phyloP scores from a whole-genome alignment of 2,113 vertebrate genomes.

The Galemys pyrenaicus region DNA sequence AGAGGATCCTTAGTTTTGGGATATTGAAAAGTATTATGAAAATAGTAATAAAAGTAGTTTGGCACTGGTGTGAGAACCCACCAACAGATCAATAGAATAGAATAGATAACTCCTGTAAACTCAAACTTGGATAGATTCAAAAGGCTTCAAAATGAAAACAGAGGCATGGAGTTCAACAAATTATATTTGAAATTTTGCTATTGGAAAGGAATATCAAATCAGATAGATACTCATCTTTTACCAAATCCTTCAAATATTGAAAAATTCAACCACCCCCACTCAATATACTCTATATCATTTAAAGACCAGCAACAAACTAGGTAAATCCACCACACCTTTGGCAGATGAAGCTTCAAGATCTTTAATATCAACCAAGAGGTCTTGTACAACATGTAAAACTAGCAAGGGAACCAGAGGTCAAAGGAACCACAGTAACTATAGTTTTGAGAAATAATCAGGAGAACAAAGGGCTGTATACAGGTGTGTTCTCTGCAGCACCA shows the following conservation, averaged over 20 bases:
- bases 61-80: not conserved
- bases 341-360: not conserved
- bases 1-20: not conserved
- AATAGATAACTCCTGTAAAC: not conserved
- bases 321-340: not conserved
- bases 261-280: not conserved
- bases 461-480: not conserved
- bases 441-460: not conserved
- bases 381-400: not conserved
- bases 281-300: not conserved
- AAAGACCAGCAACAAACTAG: not conserved
- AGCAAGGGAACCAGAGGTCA: not conserved
- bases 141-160: slow-evolving; percentile 18
- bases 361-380: not conserved
- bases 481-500: not conserved
- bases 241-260: not conserved
- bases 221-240: not conserved
- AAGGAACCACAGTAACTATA: not conserved
- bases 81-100: not conserved
- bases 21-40: not conserved
- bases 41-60: not conserved
- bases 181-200: not conserved
- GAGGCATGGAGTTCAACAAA: not conserved
- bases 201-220: not conserved
- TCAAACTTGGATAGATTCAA: not conserved